Evolutionary conservation across 2,797 vertebrate species (phyloP).

Genomic region (Lepus townsendii): DNA sequence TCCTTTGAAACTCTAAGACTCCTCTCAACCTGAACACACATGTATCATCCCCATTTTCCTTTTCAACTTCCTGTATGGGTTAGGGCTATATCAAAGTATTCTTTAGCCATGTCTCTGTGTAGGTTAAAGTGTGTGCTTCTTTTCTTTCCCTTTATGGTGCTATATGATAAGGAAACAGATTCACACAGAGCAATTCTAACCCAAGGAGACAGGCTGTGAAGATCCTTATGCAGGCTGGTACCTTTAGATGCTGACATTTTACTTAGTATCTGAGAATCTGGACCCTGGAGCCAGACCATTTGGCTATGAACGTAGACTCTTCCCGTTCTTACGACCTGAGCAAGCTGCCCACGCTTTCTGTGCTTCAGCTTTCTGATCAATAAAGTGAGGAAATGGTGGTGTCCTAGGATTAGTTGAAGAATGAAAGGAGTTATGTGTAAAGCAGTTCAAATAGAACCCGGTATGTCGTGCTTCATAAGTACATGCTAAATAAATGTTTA

Average conservation of each 20-base stretch:
- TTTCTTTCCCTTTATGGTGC: neutral
- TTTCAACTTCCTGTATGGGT: neutral
- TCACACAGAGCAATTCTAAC: neutral
- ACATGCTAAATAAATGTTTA: slow-evolving; percentile 38
- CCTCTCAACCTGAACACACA: neutral
- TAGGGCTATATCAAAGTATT: neutral
- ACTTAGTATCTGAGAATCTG: neutral
- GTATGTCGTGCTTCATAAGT: neutral
- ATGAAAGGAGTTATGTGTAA: neutral
- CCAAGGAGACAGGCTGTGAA: neutral
- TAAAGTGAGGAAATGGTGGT: neutral
- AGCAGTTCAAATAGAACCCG: neutral
- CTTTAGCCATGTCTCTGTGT: neutral
- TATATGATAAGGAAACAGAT: neutral
- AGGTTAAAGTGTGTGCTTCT: neutral
- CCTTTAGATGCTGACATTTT: neutral
- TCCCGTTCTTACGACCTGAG: neutral
- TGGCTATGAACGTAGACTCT: neutral
- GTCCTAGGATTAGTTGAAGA: neutral
- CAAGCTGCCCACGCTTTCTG: neutral
- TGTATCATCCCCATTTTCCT: neutral
- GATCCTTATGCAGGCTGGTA: neutral
- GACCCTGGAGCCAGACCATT: neutral
- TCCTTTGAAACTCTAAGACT: neutral
- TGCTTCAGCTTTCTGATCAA: neutral